Evolutionary conservation across 2,888 invertebrate genomes (phyloP).

Genomic region (Charanyca ferruginea): DNA sequence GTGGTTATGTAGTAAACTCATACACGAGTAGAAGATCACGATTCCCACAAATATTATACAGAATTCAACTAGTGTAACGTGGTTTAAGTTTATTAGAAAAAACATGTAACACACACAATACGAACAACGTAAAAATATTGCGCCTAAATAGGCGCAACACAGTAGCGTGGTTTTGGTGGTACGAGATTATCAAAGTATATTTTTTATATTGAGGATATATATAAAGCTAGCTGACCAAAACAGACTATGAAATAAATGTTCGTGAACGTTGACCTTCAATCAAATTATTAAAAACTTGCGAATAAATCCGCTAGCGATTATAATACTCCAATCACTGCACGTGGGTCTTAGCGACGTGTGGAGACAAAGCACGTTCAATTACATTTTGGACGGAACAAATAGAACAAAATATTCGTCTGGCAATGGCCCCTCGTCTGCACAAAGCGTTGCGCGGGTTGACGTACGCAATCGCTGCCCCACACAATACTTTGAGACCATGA

Average conservation of each 20-base stretch:
- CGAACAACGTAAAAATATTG: no score
- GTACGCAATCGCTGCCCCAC: constrained; percentile 67
- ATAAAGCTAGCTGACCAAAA: constrained; percentile 3
- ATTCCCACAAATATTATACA: constrained; percentile 8
- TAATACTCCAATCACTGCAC: constrained; percentile 40
- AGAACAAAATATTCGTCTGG: constrained; percentile 57
- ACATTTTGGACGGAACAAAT: constrained; percentile 58
- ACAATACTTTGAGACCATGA: constrained; percentile 77
- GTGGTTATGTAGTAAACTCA: constrained; percentile 22
- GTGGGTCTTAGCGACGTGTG: constrained; percentile 36
- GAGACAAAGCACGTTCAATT: constrained; percentile 48
- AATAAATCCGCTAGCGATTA: constrained; percentile 18
- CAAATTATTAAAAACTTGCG: background rate
- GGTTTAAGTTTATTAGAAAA: background rate
- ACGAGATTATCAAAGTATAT: no score
- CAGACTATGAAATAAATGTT: background rate
- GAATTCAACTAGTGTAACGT: background rate
- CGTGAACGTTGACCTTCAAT: constrained; percentile 13
- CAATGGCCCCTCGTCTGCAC: constrained; percentile 60
- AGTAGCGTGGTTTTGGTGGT: no score
- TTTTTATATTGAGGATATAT: no score
- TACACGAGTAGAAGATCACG: constrained; percentile 26
- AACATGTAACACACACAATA: background rate
- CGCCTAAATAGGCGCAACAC: no score
- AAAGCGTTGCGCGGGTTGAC: constrained; percentile 70